phyloP scores from a whole-genome alignment of 2,888 invertebrate species.

The Cryptocephalus moraei region DNA sequence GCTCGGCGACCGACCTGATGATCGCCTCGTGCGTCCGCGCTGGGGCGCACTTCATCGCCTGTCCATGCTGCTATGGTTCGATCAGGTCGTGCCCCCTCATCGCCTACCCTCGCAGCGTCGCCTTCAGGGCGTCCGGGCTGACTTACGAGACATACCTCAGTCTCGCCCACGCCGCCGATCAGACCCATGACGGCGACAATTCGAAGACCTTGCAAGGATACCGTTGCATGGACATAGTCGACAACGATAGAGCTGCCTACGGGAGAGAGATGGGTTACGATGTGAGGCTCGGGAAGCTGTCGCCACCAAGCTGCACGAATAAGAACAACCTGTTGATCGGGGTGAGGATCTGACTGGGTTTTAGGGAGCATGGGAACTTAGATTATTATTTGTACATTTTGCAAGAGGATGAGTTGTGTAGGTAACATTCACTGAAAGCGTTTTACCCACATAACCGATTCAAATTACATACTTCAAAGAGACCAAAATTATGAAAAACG shows the following conservation, averaged over 20 bases:
- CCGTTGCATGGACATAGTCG: slow-evolving; percentile 79
- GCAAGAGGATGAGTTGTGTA: too few species aligned
- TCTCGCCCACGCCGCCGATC: slow-evolving; percentile 85
- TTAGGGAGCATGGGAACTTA: too few species aligned
- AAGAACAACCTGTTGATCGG: slow-evolving; percentile 85
- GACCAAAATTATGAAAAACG: too few species aligned
- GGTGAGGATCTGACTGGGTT: slow-evolving; percentile 10
- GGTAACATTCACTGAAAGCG: too few species aligned
- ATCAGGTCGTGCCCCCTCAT: slow-evolving; percentile 73
- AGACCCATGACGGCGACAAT: slow-evolving; percentile 70
- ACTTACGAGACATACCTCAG: slow-evolving; percentile 48
- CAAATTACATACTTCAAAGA: too few species aligned
- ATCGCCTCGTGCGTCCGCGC: too few species aligned
- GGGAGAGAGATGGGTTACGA: slow-evolving; percentile 68
- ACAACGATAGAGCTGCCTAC: slow-evolving; percentile 69
- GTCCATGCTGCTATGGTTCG: slow-evolving; percentile 92
- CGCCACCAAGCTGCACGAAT: slow-evolving; percentile 77
- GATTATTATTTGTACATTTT: too few species aligned
- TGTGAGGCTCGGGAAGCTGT: slow-evolving; percentile 64
- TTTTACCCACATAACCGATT: too few species aligned
- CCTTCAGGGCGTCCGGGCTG: slow-evolving; percentile 35
- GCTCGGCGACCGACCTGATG: slow-evolving; percentile 88
- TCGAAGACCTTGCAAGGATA: slow-evolving; percentile 65
- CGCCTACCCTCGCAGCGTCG: slow-evolving; percentile 70
- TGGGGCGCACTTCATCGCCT: too few species aligned